Evolutionary conservation across 2,113 vertebrate species (phyloP).

Genomic region (Ochotona curzoniae): DNA sequence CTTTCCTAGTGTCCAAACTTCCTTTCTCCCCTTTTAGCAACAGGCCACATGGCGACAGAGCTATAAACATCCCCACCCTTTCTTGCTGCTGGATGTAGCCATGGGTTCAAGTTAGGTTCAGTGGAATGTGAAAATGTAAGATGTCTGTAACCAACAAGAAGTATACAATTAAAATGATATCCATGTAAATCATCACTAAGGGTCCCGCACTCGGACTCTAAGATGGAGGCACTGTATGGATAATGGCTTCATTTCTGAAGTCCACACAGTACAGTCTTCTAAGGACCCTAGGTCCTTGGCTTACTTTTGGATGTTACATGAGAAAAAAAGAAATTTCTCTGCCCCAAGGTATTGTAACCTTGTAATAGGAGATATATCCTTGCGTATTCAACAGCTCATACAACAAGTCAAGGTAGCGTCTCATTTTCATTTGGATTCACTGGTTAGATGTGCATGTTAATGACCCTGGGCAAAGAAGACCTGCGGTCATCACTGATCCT

Average conservation of each 20-base stretch:
- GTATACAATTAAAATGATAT: background rate
- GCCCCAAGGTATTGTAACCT: background rate
- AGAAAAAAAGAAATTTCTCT: background rate
- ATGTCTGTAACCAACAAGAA: background rate
- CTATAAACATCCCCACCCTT: too few relatives aligned
- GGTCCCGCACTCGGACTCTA: background rate
- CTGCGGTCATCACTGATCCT: slow-evolving; percentile 24
- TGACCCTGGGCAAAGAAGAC: background rate
- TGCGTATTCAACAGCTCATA: background rate
- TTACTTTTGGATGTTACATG: background rate
- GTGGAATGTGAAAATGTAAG: background rate
- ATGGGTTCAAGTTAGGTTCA: background rate
- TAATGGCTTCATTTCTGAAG: background rate
- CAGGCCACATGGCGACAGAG: background rate
- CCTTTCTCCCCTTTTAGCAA: background rate
- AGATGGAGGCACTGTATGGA: background rate
- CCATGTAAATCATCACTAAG: background rate
- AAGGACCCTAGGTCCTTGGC: background rate
- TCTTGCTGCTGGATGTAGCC: background rate
- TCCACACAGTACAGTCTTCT: background rate
- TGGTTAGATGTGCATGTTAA: background rate
- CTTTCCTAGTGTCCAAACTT: background rate
- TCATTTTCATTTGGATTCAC: background rate
- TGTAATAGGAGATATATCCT: background rate
- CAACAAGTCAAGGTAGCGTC: background rate